Evolutionary conservation across 2,888 invertebrate species (phyloP).

Genomic region (Abrostola triplasia): DNA sequence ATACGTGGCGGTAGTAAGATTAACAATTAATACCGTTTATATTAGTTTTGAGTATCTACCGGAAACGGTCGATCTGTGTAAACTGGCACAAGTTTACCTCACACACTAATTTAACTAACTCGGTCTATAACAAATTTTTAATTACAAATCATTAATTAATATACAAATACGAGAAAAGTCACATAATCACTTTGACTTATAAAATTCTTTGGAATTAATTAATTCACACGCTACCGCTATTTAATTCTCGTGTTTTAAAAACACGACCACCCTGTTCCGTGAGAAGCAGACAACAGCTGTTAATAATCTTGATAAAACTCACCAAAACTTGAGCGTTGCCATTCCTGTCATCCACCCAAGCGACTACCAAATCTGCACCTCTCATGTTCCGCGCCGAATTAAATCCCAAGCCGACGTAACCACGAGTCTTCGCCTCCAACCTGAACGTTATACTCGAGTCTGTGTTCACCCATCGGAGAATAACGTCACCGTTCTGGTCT

Average conservation of each 20-base stretch:
- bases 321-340: slow-evolving; percentile 93
- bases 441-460: slow-evolving; percentile 95
- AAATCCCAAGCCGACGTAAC: slow-evolving; percentile 96
- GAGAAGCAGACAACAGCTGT: slow-evolving; percentile 66
- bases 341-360: slow-evolving; percentile 94
- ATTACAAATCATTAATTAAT: slow-evolving; percentile 32
- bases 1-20: too few relatives aligned
- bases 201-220: slow-evolving; percentile 30
- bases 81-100: background rate
- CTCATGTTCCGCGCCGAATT: slow-evolving; percentile 93
- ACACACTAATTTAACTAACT: slow-evolving; percentile 6
- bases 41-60: too few relatives aligned
- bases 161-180: slow-evolving; percentile 8
- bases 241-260: slow-evolving; percentile 36
- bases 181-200: slow-evolving; percentile 19
- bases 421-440: slow-evolving; percentile 94
- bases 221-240: slow-evolving; percentile 36
- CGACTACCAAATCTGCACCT: slow-evolving; percentile 95
- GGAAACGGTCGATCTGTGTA: background rate
- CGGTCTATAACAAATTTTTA: slow-evolving; percentile 19
- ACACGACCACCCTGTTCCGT: slow-evolving; percentile 52
- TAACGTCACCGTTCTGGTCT: slow-evolving; percentile 86
- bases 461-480: slow-evolving; percentile 92
- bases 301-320: slow-evolving; percentile 78
- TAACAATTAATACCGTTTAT: too few relatives aligned